Percentiles rank a stretch among this genome's conserved stretches.
Evolutionary conservation across 2,888 invertebrate species (phyloP).

Genomic region (Alentia gelatinosa): DNA sequence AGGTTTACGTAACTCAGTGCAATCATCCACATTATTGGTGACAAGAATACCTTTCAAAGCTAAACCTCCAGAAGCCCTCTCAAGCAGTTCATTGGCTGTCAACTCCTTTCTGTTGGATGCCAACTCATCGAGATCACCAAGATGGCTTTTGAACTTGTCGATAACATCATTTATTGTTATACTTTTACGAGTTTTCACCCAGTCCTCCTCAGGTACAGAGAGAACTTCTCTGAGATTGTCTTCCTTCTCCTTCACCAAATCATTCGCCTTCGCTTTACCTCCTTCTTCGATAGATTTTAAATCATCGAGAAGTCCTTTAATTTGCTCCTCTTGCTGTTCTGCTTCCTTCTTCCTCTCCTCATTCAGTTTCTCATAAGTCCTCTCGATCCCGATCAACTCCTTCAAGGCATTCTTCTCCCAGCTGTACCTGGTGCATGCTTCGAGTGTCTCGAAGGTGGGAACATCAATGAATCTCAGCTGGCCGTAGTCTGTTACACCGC

Average conservation of each 20-base stretch:
- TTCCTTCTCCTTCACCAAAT: slow-evolving; percentile 3
- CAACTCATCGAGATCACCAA: background rate
- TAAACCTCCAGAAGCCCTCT: slow-evolving; percentile 1
- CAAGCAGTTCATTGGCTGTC: background rate
- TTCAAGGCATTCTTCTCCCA: background rate
- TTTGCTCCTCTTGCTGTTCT: background rate
- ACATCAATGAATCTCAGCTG: background rate
- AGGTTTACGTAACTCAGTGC: background rate
- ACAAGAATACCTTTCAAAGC: slow-evolving; percentile 6
- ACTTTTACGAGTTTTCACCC: background rate
- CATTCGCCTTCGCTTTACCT: background rate
- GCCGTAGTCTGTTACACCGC: background rate
- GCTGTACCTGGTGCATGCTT: background rate
- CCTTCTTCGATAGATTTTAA: background rate
- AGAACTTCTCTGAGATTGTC: background rate
- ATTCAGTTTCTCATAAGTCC: background rate
- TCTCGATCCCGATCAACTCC: background rate
- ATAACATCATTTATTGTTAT: background rate
- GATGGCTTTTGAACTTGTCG: background rate
- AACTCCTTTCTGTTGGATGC: background rate
- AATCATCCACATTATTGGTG: background rate
- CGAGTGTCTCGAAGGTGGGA: background rate
- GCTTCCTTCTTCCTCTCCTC: background rate
- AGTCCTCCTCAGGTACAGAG: background rate
- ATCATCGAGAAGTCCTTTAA: background rate